phyloP scores from a whole-genome alignment of 2,888 invertebrate genomes.

The Calameuta filiformis region DNA sequence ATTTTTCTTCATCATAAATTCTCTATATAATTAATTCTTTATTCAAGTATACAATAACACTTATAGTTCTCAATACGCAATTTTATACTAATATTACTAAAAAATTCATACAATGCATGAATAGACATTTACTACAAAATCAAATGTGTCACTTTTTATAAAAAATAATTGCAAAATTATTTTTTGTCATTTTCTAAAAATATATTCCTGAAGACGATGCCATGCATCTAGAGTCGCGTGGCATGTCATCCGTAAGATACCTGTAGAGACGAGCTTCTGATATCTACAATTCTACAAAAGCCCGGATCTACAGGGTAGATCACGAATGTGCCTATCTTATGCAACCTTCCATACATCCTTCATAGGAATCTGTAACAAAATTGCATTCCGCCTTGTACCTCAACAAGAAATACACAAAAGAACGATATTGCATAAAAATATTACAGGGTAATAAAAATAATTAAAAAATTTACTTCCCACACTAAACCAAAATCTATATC shows the following conservation, averaged over 20 bases:
- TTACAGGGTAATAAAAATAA: too few species aligned
- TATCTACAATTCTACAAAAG: conserved; percentile 89
- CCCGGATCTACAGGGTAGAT: conserved; percentile 99
- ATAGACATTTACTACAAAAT: too few species aligned
- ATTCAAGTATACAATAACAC: too few species aligned
- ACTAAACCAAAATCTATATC: too few species aligned
- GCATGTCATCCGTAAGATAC: conserved; percentile 98
- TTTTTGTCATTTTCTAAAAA: too few species aligned
- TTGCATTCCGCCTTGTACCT: not conserved
- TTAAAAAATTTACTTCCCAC: too few species aligned
- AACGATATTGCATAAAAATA: not conserved
- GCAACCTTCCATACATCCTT: conserved; percentile 24
- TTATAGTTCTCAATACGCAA: too few species aligned
- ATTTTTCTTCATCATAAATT: too few species aligned
- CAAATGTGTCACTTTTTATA: too few species aligned
- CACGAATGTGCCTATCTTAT: conserved; percentile 87
- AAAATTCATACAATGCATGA: too few species aligned
- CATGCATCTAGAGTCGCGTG: conserved; percentile 72
- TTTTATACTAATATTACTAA: too few species aligned
- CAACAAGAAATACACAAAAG: not conserved
- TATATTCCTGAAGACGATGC: not conserved
- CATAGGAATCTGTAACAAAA: conserved; percentile 25
- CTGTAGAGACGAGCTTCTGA: conserved; percentile 99
- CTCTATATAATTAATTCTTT: too few species aligned
- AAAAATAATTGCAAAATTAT: not conserved